Evolutionary conservation across 1,140 invertebrate species (phyloP).

Genomic region (Ooceraea biroi): DNA sequence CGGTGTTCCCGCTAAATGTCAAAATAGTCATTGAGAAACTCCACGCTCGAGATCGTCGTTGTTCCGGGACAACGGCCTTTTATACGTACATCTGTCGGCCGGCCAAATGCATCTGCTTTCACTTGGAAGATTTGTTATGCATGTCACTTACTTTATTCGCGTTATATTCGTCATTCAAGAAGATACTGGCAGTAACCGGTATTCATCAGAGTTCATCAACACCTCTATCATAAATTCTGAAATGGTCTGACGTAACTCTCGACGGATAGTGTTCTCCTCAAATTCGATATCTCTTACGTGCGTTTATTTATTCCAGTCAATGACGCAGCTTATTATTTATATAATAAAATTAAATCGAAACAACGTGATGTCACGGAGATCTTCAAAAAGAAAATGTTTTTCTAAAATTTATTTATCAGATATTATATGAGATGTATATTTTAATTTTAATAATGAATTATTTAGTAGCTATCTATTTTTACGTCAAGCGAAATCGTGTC

Average conservation of each 20-base stretch:
- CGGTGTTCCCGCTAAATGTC: background rate
- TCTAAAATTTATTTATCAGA: too few relatives aligned
- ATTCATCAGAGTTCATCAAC: slow-evolving; percentile 43
- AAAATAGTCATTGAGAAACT: slow-evolving; percentile 44
- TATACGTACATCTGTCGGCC: slow-evolving; percentile 36
- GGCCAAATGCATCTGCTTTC: slow-evolving; percentile 53
- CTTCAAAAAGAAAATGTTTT: too few relatives aligned
- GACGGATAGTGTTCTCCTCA: background rate
- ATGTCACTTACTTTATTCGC: slow-evolving; percentile 45
- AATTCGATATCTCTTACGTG: background rate
- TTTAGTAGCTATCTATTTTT: slow-evolving; percentile 1
- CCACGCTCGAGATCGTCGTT: slow-evolving; percentile 9
- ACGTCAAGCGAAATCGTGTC: background rate
- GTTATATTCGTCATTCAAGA: slow-evolving; percentile 35
- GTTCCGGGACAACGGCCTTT: slow-evolving; percentile 54
- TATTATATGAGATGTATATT: background rate
- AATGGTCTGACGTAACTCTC: slow-evolving; percentile 23
- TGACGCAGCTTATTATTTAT: too few relatives aligned
- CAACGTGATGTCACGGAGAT: too few relatives aligned
- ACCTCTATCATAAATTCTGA: background rate
- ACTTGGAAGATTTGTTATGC: slow-evolving; percentile 28
- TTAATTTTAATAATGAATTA: background rate
- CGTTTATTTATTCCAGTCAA: too few relatives aligned
- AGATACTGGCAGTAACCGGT: slow-evolving; percentile 25
- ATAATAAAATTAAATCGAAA: too few relatives aligned